These are phyloP conservation scores for Rhabditoides inermis DNA, from an alignment of 2,888 invertebrate species.

Conservation along the genomic window DNA sequence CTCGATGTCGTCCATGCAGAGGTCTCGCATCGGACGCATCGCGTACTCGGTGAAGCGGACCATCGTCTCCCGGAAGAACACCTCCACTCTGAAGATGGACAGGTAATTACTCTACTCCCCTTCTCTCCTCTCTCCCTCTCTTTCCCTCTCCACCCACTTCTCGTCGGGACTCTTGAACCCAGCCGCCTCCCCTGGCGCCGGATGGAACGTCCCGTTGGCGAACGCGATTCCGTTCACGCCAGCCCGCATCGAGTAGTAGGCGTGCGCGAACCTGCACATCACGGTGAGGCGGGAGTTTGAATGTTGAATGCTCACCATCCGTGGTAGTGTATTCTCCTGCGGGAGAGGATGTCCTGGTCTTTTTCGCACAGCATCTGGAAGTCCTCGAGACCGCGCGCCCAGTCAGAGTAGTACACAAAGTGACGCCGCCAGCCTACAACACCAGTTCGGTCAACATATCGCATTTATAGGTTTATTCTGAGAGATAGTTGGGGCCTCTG, in stretches of 20 bases:
- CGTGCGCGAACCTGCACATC: constrained; percentile 17
- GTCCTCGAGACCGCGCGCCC: constrained; percentile 26
- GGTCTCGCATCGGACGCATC: constrained; percentile 21
- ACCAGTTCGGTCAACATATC: not conserved
- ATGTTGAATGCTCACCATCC: constrained; percentile 17
- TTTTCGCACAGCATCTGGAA: constrained; percentile 13
- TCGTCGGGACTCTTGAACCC: too few species aligned
- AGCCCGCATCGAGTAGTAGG: constrained; percentile 24
- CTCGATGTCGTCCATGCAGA: constrained; percentile 26
- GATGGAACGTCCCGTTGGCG: constrained; percentile 30
- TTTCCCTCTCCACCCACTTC: too few species aligned
- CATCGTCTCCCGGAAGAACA: constrained; percentile 30
- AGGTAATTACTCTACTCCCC: not conserved
- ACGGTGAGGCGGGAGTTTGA: not conserved
- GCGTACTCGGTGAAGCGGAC: constrained; percentile 26
- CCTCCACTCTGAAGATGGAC: constrained; percentile 20
- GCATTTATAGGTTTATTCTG: not conserved
- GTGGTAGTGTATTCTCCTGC: constrained; percentile 21
- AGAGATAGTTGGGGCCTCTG: not conserved
- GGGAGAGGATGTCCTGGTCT: constrained; percentile 23
- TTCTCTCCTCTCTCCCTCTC: too few species aligned
- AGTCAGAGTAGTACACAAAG: constrained; percentile 21
- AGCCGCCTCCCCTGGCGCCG: too few species aligned
- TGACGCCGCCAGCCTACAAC: constrained; percentile 27
- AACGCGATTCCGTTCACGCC: constrained; percentile 22